phyloP scores from a whole-genome alignment of 2,888 invertebrate species.

The Acrocyrtus sp. region DNA sequence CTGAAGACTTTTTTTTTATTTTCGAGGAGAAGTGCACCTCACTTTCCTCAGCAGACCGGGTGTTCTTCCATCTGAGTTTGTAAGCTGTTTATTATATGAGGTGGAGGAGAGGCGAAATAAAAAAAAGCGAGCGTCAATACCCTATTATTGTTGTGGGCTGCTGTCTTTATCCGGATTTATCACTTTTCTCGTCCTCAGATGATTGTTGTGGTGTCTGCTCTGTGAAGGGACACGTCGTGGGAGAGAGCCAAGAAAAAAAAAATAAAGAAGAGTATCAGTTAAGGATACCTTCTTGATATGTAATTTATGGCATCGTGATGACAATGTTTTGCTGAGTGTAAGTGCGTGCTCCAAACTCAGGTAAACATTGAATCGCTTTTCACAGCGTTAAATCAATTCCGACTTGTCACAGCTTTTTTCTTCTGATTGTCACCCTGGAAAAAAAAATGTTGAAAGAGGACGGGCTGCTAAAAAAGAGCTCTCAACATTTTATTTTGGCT shows the following conservation, averaged over 20 bases:
- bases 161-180: slow-evolving; percentile 39
- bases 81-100: neutral
- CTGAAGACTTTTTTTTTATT: no score
- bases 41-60: neutral
- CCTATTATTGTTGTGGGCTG: slow-evolving; percentile 35
- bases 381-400: slow-evolving; percentile 51
- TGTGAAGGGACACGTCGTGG: neutral
- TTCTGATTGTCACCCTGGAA: neutral
- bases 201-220: neutral
- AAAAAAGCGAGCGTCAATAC: slow-evolving; percentile 28
- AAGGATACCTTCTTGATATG: slow-evolving; percentile 16
- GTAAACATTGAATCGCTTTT: slow-evolving; percentile 36
- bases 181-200: slow-evolving; percentile 1
- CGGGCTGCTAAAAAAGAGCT: no score
- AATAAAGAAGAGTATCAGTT: neutral
- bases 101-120: neutral
- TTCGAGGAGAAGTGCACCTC: neutral
- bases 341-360: no score
- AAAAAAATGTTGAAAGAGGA: no score
- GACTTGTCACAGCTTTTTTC: slow-evolving; percentile 3
- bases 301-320: slow-evolving; percentile 42
- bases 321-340: no score
- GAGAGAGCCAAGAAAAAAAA: no score
- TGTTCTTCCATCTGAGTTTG: neutral
- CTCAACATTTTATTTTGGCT: no score